Evolutionary conservation across 2,888 invertebrate species (phyloP).

Genomic region (Odontothrips loti): DNA sequence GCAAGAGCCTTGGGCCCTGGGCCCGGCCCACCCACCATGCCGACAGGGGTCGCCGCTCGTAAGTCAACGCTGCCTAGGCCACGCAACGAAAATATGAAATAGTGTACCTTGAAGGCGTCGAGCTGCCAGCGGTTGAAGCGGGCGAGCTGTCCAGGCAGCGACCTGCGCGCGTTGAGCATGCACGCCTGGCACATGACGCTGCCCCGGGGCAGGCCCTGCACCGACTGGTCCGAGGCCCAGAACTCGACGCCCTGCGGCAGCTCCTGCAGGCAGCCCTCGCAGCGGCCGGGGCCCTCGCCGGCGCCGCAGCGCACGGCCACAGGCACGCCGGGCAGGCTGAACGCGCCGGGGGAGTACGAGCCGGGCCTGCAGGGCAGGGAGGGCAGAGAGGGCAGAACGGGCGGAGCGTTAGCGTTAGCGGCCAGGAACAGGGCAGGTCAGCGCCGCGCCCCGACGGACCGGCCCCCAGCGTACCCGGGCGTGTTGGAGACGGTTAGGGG

Average conservation of each 20-base stretch:
- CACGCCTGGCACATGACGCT: conserved; percentile 25
- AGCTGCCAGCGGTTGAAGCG: conserved; percentile 9
- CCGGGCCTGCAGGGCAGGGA: not conserved
- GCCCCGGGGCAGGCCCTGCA: conserved; percentile 28
- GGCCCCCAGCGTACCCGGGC: too few species aligned
- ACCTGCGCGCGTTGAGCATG: not conserved
- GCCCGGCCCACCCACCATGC: too few species aligned
- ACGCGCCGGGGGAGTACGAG: not conserved
- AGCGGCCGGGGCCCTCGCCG: not conserved
- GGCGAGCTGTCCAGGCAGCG: not conserved
- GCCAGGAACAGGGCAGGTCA: too few species aligned
- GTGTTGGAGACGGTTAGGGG: not conserved
- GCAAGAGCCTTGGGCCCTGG: too few species aligned
- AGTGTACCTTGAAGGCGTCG: conserved; percentile 5
- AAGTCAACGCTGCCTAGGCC: too few species aligned
- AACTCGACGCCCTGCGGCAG: not conserved
- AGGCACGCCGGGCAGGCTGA: conserved; percentile 3
- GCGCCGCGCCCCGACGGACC: too few species aligned
- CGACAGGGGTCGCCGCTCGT: too few species aligned
- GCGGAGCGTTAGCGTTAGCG: too few species aligned
- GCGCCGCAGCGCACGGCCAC: not conserved
- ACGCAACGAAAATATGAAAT: too few species aligned
- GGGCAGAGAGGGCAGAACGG: too few species aligned
- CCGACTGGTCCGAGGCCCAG: not conserved
- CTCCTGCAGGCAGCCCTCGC: not conserved